Evolutionary conservation across 30 jellyfish, hydroid and myxozoan genomes (phyloP), one percentile per base, ranked within the genome.

Genomic region (Turritopsis rubra): DNA sequence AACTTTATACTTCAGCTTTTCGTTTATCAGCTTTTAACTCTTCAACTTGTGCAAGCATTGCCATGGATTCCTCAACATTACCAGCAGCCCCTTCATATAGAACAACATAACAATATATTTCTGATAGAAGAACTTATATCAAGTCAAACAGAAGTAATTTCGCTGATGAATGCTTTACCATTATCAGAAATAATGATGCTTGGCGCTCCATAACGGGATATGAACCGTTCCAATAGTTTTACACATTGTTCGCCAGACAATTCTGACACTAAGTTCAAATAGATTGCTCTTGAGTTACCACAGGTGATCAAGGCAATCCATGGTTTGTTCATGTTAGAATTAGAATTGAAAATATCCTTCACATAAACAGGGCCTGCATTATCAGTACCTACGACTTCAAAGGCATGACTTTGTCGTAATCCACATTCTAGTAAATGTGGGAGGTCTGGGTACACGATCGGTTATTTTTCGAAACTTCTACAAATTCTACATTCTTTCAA

Each of bases 51-150:
- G 84, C 84, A 89, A 86, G 87, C 84, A 94, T 68, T 1, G 94
- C 91, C 90, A 94, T 83, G 26, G 99, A 94, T 86, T 94, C 99
- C 71, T 94, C 99, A 53, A 94, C 97, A 28, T 94, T 94, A 24
- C 99, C 99, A 24, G 86, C 99, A 52, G 99, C 99, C 27, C 99
- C 99, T 94, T 21, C 21, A 73, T 1, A 17, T 21, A 53, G 73
- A 68, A 41, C 60, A 41, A 41, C 5, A 41, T 13, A 41, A 41
- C 60, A 41, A 41, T 41, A n/a, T n/a, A n/a, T 41, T 41, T 3
- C 60, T 41, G 60, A 41, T 41, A 3, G 60, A 13, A 3, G 13
- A 13, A 5, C 60, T 41, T 41, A 13, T 41, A 13, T 13, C 60
- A 41, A n/a, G n/a, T n/a, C n/a, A n/a, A n/a, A n/a, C n/a, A n/a